A percentile compares a stretch with the other conserved stretches of the same genome.
phyloP scores from a whole-genome alignment of 2,888 invertebrate species.

The Drosophila anomalata region DNA sequence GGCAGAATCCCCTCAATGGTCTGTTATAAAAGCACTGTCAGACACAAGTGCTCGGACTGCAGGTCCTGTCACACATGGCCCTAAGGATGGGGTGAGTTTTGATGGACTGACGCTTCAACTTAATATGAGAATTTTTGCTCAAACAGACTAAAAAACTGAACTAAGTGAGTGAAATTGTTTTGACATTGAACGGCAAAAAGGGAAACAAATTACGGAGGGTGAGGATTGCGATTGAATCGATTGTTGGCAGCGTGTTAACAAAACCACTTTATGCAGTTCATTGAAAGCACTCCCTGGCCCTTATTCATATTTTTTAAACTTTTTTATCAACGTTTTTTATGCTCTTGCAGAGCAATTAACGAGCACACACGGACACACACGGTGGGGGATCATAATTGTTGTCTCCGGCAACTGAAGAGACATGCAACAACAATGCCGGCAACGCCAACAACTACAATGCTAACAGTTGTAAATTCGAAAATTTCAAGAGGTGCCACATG shows the following conservation, averaged over 20 bases:
- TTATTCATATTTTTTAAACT: not conserved
- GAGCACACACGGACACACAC: slow-evolving; percentile 13
- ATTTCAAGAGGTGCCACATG: slow-evolving; percentile 31
- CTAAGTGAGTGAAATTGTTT: slow-evolving; percentile 49
- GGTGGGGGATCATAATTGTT: slow-evolving; percentile 42
- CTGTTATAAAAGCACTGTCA: slow-evolving; percentile 30
- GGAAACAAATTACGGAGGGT: slow-evolving; percentile 34
- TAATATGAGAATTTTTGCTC: slow-evolving; percentile 11
- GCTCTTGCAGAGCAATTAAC: slow-evolving; percentile 47
- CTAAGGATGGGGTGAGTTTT: not conserved
- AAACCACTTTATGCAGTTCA: slow-evolving; percentile 51
- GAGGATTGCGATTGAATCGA: slow-evolving; percentile 23
- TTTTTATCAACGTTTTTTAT: slow-evolving; percentile 25
- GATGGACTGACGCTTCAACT: slow-evolving; percentile 28
- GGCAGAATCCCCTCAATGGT: slow-evolving; percentile 7
- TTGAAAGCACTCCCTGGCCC: slow-evolving; percentile 30
- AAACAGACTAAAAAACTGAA: slow-evolving; percentile 7
- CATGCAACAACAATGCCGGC: slow-evolving; percentile 16
- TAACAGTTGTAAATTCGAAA: slow-evolving; percentile 54
- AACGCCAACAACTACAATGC: slow-evolving; percentile 9
- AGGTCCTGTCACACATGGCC: slow-evolving; percentile 14
- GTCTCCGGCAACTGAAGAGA: slow-evolving; percentile 31
- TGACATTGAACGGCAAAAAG: slow-evolving; percentile 63
- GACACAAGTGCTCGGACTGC: slow-evolving; percentile 11
- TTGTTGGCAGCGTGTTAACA: slow-evolving; percentile 41